phyloP scores from a whole-genome alignment of 2,113 vertebrate species.

The Tupaia chinensis region DNA sequence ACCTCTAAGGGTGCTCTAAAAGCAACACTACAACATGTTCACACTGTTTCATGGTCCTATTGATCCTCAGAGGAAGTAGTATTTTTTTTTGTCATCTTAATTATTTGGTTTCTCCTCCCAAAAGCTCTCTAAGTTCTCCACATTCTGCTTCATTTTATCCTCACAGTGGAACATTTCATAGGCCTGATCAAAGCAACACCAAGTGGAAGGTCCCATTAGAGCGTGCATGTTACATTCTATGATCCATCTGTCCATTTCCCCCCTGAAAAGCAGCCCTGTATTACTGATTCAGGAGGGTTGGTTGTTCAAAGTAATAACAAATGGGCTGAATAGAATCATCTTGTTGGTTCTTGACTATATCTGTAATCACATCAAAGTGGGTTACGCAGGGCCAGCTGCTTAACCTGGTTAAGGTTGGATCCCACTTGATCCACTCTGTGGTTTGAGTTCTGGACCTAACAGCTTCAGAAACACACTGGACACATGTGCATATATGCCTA shows the following conservation, averaged over 20 bases:
- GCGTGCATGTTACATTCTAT: neutral
- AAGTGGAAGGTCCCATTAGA: neutral
- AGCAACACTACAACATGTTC: neutral
- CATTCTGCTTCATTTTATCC: neutral
- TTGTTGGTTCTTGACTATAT: neutral
- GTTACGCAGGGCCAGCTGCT: neutral
- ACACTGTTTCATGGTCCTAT: neutral
- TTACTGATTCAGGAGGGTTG: neutral
- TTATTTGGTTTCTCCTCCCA: neutral
- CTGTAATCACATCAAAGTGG: neutral
- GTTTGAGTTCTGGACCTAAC: too few relatives aligned
- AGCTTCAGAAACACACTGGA: too few relatives aligned
- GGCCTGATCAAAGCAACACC: neutral
- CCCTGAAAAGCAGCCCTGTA: neutral
- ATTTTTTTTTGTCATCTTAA: neutral
- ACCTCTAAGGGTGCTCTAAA: neutral
- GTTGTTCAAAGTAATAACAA: neutral
- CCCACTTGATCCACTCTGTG: too few relatives aligned
- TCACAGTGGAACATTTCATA: neutral
- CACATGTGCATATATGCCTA: too few relatives aligned
- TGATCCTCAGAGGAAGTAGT: neutral
- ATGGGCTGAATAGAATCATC: neutral
- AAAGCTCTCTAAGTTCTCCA: slow-evolving; percentile 12
- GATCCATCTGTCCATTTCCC: neutral
- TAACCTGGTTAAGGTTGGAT: too few relatives aligned